These are phyloP conservation scores for Psittacus erithacus DNA, from an alignment of 2,113 vertebrate species.

Conservation along the genomic window DNA sequence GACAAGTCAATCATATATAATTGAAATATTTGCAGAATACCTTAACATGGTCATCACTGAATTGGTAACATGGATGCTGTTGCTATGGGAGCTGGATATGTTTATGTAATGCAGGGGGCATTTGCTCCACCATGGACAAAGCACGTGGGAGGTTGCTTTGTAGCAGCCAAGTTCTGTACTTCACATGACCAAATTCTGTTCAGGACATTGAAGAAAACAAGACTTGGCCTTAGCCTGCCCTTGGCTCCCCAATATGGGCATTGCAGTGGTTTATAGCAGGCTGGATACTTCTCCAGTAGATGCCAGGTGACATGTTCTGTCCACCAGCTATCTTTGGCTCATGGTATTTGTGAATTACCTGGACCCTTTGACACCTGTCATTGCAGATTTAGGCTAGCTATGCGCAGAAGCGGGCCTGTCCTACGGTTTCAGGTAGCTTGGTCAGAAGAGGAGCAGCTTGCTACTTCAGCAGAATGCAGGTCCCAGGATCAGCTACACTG, in stretches of 20 bases:
- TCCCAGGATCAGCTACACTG: background rate
- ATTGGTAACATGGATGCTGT: background rate
- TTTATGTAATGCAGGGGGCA: background rate
- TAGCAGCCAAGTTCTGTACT: background rate
- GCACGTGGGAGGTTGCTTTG: background rate
- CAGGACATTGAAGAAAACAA: background rate
- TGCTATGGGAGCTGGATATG: background rate
- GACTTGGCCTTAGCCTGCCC: background rate
- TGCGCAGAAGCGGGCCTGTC: background rate
- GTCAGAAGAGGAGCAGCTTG: background rate
- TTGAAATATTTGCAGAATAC: conserved; percentile 30
- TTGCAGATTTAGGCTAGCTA: background rate
- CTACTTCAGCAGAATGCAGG: background rate
- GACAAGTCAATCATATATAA: background rate
- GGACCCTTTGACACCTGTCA: background rate
- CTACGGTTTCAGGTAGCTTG: background rate
- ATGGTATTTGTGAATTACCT: background rate
- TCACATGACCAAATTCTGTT: background rate
- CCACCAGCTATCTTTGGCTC: background rate
- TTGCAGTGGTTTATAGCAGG: background rate
- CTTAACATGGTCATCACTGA: background rate
- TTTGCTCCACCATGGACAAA: background rate
- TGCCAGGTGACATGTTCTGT: background rate
- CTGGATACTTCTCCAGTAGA: background rate
- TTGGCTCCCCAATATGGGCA: background rate